Evolutionary conservation across 2,797 vertebrate genomes (phyloP), one percentile per base, ranked within the genome.

Genomic region (Bufotes viridis): DNA sequence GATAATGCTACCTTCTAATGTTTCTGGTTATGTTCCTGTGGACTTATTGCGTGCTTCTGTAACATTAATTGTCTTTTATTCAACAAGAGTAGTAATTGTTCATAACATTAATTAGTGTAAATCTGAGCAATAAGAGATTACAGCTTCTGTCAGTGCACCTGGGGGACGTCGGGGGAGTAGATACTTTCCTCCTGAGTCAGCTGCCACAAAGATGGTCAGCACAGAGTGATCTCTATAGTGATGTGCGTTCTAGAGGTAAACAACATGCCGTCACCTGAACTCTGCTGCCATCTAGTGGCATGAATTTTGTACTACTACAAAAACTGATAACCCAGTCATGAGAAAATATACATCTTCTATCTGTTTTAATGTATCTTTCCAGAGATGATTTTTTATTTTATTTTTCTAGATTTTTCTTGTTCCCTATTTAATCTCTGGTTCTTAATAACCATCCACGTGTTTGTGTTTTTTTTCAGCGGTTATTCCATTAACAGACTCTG

Each of bases 401-500:
- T 22, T 2, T 20, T 53, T 51, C 0, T 7, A 29, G 9, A 20
- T 18, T 29, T 29, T 8, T 2, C 14, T 14, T 24, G 42, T 42
- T 42, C 42, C 42, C 42, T 42, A 42, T 42, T 42, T 17, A 29
- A 29, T 69, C 26, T 69, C 12, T 15, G 18, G 13, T 18, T 72
- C 15, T 42, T 42, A 18, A 18, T 76, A 14, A 51, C 13, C 18
- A 1, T 11, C 18, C 18, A 12, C 3, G 2, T 75, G 12, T 84
- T 3, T 74, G 14, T 83, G 79, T 78, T 93, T 89, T 92, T 3
- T 95, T 96, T 90, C 94, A 99, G 98, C 98, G 82, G 96, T 99
- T 93, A 99, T 99, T 93, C 98, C 98, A 76, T 94, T 99, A 94
- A 99, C 98, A 0, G 98, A 99, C 93, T 99, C 98, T 0, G 98